Percentiles rank a stretch among this genome's conserved stretches.
Evolutionary conservation across 92 coral and sea anemone genomes (phyloP).

Genomic region (Ricordea florida): DNA sequence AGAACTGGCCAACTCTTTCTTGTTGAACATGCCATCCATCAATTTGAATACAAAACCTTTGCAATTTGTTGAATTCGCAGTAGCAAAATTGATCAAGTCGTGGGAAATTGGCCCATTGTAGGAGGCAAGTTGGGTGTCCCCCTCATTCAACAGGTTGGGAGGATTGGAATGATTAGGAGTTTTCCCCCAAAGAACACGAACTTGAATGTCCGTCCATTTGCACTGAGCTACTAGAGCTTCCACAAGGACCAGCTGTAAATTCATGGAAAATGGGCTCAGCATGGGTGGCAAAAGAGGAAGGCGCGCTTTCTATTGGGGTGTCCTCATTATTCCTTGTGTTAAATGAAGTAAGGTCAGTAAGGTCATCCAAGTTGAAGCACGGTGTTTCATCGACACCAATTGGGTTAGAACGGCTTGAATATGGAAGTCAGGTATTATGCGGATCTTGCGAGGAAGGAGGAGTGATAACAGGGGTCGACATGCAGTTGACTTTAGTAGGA

Average conservation of each 20-base stretch:
- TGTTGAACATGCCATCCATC: slow-evolving; percentile 7
- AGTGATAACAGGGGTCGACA: neutral
- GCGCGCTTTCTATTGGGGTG: neutral
- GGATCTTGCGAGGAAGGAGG: neutral
- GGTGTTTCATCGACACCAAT: neutral
- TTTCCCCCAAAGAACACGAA: neutral
- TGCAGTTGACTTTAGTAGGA: neutral
- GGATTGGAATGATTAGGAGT: slow-evolving; percentile 1
- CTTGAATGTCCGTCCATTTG: neutral
- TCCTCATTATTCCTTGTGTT: slow-evolving; percentile 1
- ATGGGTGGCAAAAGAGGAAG: neutral
- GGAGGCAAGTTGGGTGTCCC: neutral
- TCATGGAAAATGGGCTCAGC: neutral
- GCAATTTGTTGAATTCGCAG: neutral
- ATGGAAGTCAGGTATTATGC: neutral
- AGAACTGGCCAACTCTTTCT: slow-evolving; percentile 12
- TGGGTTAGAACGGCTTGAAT: slow-evolving; percentile 7
- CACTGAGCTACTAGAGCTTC: neutral
- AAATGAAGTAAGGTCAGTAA: neutral
- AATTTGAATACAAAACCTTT: slow-evolving; percentile 2
- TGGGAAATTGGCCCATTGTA: slow-evolving; percentile 11
- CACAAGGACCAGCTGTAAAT: neutral
- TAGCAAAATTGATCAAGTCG: neutral
- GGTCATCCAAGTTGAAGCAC: neutral
- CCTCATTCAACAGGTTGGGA: neutral